Conservation (phyloP, 2,113 vertebrate species). For the Protobothrops flavoviridis region DNA sequence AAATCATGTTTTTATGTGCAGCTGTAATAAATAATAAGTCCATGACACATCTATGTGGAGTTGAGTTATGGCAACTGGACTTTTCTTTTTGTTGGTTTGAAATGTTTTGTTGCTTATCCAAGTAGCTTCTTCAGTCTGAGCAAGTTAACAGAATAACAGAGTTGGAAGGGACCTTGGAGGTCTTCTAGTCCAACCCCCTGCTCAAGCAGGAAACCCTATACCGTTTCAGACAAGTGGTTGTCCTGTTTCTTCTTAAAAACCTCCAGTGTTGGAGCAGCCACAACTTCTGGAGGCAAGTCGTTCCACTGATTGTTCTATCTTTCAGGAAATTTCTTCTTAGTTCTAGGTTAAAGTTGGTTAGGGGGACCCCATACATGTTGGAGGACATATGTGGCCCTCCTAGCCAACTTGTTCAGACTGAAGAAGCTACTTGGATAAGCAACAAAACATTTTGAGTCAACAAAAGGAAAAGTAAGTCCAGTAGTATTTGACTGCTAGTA, state of each 20-base stretch:
- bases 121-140: neutral
- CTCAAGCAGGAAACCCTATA: neutral
- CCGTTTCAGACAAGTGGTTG: neutral
- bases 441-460: neutral
- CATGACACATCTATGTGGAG: neutral
- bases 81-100: neutral
- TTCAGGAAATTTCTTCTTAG: neutral
- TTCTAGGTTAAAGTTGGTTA: neutral
- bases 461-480: neutral
- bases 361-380: neutral
- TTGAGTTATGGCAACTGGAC: neutral
- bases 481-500: neutral
- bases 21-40: neutral
- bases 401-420: neutral
- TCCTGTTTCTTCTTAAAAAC: neutral
- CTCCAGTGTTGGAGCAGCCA: neutral
- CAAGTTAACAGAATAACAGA: neutral
- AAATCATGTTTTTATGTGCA: fast-evolving
- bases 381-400: neutral
- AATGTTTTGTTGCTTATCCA: neutral
- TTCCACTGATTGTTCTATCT: neutral
- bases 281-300: neutral
- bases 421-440: neutral
- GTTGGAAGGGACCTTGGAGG: neutral
- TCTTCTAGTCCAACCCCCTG: neutral